Evolutionary conservation across 2,797 vertebrate genomes (phyloP), one percentile per base, ranked within the genome.

Genomic region (Nasua narica): DNA sequence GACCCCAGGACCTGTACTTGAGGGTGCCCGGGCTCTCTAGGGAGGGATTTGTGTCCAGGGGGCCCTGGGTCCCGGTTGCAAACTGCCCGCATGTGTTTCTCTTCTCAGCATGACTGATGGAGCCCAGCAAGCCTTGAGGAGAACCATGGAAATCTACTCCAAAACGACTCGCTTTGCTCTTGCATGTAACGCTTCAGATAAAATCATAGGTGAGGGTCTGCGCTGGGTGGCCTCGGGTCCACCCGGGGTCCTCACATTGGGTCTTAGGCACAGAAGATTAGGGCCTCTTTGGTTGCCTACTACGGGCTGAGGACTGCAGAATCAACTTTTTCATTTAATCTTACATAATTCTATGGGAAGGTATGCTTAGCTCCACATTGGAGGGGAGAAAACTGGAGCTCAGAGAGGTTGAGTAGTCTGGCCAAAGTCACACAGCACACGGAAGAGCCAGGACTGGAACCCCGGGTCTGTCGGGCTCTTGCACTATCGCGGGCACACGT

Each of bases 111-210:
- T 99, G 99, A 99, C 99, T 0, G 99, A 99, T 16, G 99, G 99
- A 16, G 99, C 99, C 8, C 99, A 99, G 98, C 99, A 99, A 97
- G 99, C 99, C 0, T 62, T 99, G 94, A 99, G 99, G 96, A 99
- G 99, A 97, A 99, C 99, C 69, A 99, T 99, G 99, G 99, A 99
- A 97, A 99, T 99, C 94, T 99, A 99, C 98, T 99, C 99, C 10
- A 99, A 99, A 98, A 99, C 99, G 0, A 99, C 99, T 0, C 99
- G 99, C 83, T 99, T 99, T 0, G 99, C 99, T 0, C 99, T 99
- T 0, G 99, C 99, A 0, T 99, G 99, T 94, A 99, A 99, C 0
- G 99, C 99, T 54, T 99, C 99, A 0, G 99, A 99, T 97, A 99
- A 99, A 97, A 99, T 99, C 98, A 99, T 99, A 91, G 99, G 99